These are phyloP conservation scores for Zhuqinia jingwanae DNA, from an alignment of 2,888 invertebrate species.

Conservation along the genomic window DNA sequence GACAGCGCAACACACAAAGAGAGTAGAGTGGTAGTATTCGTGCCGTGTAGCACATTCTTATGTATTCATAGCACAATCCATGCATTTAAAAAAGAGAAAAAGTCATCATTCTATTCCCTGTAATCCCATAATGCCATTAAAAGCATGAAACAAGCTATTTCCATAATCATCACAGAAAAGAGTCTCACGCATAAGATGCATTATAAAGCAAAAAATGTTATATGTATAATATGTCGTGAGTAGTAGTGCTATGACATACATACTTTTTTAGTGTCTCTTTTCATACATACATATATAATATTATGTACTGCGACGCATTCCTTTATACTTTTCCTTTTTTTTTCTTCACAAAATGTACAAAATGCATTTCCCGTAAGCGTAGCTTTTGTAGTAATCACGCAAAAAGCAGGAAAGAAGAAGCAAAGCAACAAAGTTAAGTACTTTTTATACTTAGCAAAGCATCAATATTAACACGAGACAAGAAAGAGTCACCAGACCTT, in stretches of 20 bases:
- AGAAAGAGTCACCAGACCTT: neutral
- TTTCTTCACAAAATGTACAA: too few relatives aligned
- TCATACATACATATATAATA: neutral
- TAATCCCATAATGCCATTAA: slow-evolving; percentile 71
- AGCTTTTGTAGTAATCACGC: too few relatives aligned
- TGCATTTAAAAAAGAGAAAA: slow-evolving; percentile 61
- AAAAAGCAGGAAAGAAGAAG: too few relatives aligned
- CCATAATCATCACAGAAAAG: slow-evolving; percentile 65
- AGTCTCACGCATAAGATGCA: too few relatives aligned
- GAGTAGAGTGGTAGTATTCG: too few relatives aligned
- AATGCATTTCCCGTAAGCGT: slow-evolving; percentile 43
- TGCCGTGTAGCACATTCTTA: too few relatives aligned
- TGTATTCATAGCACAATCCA: slow-evolving; percentile 57
- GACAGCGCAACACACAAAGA: slow-evolving; percentile 11
- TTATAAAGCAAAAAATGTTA: too few relatives aligned
- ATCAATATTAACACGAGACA: slow-evolving; percentile 1
- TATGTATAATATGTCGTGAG: too few relatives aligned
- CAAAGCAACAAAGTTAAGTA: slow-evolving; percentile 28
- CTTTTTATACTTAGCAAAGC: slow-evolving; percentile 11
- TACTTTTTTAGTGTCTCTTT: too few relatives aligned
- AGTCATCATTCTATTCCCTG: slow-evolving; percentile 62
- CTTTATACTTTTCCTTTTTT: neutral
- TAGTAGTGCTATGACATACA: too few relatives aligned
- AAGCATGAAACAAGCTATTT: slow-evolving; percentile 70
- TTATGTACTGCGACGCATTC: neutral